Base-by-base conservation (phyloP, 2,888 invertebrate genomes). In the Pardosa pseudoannulata region DNA sequence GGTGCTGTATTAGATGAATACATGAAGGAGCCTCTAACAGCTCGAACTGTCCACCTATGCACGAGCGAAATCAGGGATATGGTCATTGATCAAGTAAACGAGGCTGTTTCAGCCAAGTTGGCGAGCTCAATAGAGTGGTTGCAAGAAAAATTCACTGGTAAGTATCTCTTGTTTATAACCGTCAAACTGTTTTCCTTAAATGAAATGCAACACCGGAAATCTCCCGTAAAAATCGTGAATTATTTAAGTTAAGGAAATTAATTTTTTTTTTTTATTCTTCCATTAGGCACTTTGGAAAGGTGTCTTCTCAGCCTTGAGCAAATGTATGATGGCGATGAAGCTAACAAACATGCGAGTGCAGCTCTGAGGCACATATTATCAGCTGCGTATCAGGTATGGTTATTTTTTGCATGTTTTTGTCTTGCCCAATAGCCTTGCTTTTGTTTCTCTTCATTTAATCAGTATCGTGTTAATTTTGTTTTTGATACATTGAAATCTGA, bases 71-170 rank as follows among this genome's bases (percentile, higher is more conserved):
- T 87, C 23, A 71, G 87, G 13, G 87, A 87, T 19, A 87, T 87
- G 87, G 87, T 87, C 7, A 70, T 87, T 0, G 76, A 87, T 16
- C 75, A 80, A 7, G 87, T 87, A 2, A 87, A 87, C 27, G 79
- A 76, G 39, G 87, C 87, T 13, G 87, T 87, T 0, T 87, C 87
- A 5, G 50, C 64, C 5, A 79, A 80, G 31, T 23, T 87, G 36
- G 75, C 80, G 0, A 23, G 80, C 3, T 87, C 87, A 0, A 87
- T 87, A n/a, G 87, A 87, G 65, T 87, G 87, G 87, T 19, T 87
- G 13, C 87, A 87, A 36, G 87, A 87, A 72, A 87, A 87, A 56
- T 87, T 87, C 27, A 87, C 80, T 46, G 87, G 87, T 85, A 41
- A 29, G 27, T 29, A 16, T 7, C 5, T 7, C 36, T 36, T 9